These are phyloP conservation scores for Blastobasis adustella DNA, from an alignment of 2,888 invertebrate genomes.

Conservation along the genomic window DNA sequence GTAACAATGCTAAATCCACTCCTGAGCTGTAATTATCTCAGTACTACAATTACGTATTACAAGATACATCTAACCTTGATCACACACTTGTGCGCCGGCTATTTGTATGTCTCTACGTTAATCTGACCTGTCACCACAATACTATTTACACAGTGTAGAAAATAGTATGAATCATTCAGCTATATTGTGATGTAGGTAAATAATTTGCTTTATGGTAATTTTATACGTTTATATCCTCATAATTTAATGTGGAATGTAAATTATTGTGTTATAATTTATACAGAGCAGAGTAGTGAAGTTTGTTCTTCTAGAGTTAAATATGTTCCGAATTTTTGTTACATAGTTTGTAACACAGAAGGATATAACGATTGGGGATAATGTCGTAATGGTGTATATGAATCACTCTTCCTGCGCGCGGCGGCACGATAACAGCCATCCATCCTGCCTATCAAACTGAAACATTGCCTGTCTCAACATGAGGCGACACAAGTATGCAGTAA, in stretches of 20 bases:
- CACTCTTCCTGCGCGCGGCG: conserved; percentile 62
- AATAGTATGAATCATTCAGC: conserved; percentile 33
- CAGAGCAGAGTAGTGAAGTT: neutral
- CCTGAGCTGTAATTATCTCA: conserved; percentile 47
- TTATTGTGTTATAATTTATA: neutral
- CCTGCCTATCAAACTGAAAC: conserved; percentile 65
- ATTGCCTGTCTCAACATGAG: conserved; percentile 32
- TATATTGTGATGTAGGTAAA: conserved; percentile 9
- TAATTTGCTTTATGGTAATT: neutral
- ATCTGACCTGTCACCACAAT: conserved; percentile 35
- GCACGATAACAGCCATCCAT: conserved; percentile 63
- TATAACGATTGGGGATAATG: conserved; percentile 58
- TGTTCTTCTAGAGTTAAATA: neutral
- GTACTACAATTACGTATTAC: conserved; percentile 37
- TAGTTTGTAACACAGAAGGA: conserved; percentile 18
- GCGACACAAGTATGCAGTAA: conserved; percentile 15
- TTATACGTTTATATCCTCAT: neutral
- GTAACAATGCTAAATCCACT: conserved; percentile 33
- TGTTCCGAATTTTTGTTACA: neutral
- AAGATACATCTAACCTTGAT: conserved; percentile 52
- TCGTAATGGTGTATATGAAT: conserved; percentile 45
- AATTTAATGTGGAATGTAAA: neutral
- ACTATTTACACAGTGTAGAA: conserved; percentile 17
- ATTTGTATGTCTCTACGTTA: conserved; percentile 15
- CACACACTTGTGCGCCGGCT: conserved; percentile 38